Evolutionary conservation across 2,113 vertebrate genomes (phyloP).

Genomic region (Clarias gariepinus): DNA sequence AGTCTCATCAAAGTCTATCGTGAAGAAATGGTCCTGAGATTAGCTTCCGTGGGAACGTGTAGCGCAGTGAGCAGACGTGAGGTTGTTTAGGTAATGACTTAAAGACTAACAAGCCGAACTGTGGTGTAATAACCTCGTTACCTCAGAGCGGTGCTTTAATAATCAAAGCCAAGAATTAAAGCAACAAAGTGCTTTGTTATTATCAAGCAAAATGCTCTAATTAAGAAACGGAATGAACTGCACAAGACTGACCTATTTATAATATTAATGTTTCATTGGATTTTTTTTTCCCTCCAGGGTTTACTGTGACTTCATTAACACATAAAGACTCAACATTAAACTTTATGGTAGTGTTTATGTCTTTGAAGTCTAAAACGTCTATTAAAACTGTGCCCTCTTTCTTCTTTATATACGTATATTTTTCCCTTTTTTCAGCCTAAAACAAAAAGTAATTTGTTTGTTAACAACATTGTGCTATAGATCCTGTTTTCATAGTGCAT

Average conservation of each 20-base stretch:
- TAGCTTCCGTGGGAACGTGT: neutral
- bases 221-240: neutral
- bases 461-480: too few relatives aligned
- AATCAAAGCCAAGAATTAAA: neutral
- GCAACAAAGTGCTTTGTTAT: slow-evolving; percentile 28
- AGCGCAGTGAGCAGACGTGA: slow-evolving; percentile 22
- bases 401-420: neutral
- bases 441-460: too few relatives aligned
- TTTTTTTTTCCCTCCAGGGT: neutral
- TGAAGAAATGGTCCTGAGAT: neutral
- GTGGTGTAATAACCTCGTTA: slow-evolving; percentile 49
- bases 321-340: neutral
- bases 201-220: neutral
- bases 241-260: neutral
- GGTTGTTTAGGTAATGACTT: slow-evolving; percentile 12
- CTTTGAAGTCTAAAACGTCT: neutral
- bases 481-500: too few relatives aligned
- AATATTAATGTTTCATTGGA: neutral
- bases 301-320: slow-evolving; percentile 13
- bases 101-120: slow-evolving; percentile 38
- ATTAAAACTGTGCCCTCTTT: neutral
- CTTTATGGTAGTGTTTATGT: neutral
- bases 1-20: neutral
- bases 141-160: slow-evolving; percentile 16
- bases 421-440: too few relatives aligned